phyloP scores from a whole-genome alignment of 2,113 vertebrate genomes.

The Fregata magnificens region DNA sequence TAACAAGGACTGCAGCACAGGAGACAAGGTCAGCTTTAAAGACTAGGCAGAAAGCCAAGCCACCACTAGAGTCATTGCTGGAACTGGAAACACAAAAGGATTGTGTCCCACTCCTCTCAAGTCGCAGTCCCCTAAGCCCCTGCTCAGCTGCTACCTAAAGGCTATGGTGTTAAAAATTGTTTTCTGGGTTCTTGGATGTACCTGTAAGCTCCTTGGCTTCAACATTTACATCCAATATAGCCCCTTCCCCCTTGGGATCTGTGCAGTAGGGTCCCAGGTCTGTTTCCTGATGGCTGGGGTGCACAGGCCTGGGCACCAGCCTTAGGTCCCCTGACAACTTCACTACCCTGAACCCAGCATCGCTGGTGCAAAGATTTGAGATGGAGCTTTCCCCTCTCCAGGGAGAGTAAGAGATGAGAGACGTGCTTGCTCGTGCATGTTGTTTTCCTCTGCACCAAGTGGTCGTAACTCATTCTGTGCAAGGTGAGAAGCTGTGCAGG shows the following conservation, averaged over 20 bases:
- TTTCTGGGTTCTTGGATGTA: background rate
- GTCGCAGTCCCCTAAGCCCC: background rate
- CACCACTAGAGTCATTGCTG: background rate
- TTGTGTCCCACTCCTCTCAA: background rate
- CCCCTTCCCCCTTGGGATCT: background rate
- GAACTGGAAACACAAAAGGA: background rate
- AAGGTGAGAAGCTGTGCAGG: background rate
- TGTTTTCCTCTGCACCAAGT: background rate
- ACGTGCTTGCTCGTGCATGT: accelerated
- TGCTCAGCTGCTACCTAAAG: background rate
- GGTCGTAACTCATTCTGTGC: background rate
- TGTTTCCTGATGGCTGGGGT: background rate
- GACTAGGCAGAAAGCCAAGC: background rate
- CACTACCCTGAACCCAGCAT: background rate
- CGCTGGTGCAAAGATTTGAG: background rate
- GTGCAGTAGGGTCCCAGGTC: background rate
- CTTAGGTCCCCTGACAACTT: background rate
- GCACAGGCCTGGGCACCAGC: background rate
- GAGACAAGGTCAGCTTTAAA: background rate
- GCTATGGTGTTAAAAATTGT: background rate
- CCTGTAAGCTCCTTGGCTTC: background rate
- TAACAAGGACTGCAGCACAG: background rate
- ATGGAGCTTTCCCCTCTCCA: background rate
- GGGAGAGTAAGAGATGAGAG: background rate
- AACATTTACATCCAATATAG: background rate